Evolutionary conservation across 2,797 vertebrate genomes (phyloP).

Genomic region (Bufotes viridis): DNA sequence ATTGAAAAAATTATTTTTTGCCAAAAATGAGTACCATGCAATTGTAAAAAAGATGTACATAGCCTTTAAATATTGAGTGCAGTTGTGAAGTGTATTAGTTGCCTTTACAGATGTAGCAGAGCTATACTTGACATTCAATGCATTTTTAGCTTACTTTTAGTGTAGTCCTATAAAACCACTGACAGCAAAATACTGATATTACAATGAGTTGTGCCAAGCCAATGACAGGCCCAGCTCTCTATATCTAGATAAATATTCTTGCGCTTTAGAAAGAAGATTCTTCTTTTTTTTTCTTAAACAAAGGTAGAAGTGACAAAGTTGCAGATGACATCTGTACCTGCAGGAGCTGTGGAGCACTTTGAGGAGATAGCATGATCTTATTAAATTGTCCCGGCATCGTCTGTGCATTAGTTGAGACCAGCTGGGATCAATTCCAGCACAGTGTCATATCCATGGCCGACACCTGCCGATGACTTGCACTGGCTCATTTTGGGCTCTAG

Average conservation of each 20-base stretch:
- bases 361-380: slow-evolving; percentile 35
- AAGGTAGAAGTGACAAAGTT: neutral
- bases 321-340: slow-evolving; percentile 4
- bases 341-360: slow-evolving; percentile 29
- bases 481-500: slow-evolving; percentile 43
- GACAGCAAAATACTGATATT: too few species aligned
- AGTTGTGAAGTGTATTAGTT: too few species aligned
- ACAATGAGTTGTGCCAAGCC: neutral
- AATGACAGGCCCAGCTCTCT: neutral
- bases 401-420: slow-evolving; percentile 51
- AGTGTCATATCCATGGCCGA: slow-evolving; percentile 49
- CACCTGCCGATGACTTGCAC: slow-evolving; percentile 50
- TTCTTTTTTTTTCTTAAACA: neutral
- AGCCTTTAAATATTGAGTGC: too few species aligned
- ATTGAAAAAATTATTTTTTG: too few species aligned
- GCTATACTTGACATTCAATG: too few species aligned
- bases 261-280: neutral
- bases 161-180: too few species aligned
- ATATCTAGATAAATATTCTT: neutral
- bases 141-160: too few species aligned
- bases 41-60: too few species aligned
- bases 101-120: too few species aligned
- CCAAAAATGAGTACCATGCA: too few species aligned
- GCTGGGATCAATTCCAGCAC: slow-evolving; percentile 60
- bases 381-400: slow-evolving; percentile 54